Percentiles rank a stretch among this genome's conserved stretches.
Evolutionary conservation across 2,888 invertebrate species (phyloP).

Genomic region (Platycheirus rosarum): DNA sequence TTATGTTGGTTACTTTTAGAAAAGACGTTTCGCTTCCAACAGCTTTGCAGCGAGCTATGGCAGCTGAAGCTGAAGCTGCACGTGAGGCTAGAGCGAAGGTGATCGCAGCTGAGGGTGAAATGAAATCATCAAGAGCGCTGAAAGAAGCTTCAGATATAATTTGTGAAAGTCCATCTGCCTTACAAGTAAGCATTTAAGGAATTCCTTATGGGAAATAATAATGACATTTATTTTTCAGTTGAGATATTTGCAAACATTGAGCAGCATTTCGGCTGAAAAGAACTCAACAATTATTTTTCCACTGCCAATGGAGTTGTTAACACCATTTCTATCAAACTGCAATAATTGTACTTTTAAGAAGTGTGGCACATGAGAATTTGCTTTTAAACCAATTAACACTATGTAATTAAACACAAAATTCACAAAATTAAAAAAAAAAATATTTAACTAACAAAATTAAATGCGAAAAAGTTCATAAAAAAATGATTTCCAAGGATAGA

Average conservation of each 20-base stretch:
- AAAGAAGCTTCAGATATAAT: constrained; percentile 94
- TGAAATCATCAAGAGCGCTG: constrained; percentile 90
- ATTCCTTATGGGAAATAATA: not conserved
- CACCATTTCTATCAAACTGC: constrained; percentile 78
- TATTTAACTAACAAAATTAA: too few species aligned
- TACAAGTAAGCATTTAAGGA: constrained; percentile 80
- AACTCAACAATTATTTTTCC: constrained; percentile 98
- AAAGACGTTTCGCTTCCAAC: constrained; percentile 91
- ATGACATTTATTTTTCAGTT: constrained; percentile 84
- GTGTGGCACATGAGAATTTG: constrained; percentile 28
- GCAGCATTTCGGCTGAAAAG: constrained; percentile 95
- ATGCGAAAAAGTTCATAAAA: too few species aligned
- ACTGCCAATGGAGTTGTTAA: constrained; percentile 91
- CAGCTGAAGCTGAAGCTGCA: constrained; percentile 91
- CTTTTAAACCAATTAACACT: too few species aligned
- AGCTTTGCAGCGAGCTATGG: constrained; percentile 91
- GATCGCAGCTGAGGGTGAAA: constrained; percentile 92
- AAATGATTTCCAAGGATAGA: too few species aligned
- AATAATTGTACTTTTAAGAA: constrained; percentile 64
- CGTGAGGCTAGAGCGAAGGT: constrained; percentile 91
- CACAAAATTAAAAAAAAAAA: too few species aligned
- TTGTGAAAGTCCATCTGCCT: constrained; percentile 88
- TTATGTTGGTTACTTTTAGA: constrained; percentile 80
- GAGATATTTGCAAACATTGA: constrained; percentile 94
- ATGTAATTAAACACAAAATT: too few species aligned